phyloP scores from a whole-genome alignment of 2,797 vertebrate genomes.

The Emydoidea blandingii region DNA sequence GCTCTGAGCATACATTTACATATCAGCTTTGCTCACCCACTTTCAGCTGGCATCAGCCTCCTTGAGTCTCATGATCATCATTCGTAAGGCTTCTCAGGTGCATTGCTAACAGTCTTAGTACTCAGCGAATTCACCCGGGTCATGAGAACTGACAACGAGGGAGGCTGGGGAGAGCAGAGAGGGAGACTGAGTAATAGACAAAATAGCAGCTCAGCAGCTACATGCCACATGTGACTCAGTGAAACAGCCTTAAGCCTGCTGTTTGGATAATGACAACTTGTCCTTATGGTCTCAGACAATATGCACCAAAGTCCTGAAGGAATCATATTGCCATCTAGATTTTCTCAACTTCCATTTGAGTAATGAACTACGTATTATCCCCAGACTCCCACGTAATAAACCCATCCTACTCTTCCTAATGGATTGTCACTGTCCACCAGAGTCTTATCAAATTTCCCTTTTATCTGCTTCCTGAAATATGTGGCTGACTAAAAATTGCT shows the following conservation, averaged over 20 bases:
- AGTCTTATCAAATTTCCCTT: background rate
- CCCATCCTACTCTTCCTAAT: background rate
- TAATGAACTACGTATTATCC: background rate
- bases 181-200: background rate
- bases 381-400: background rate
- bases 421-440: background rate
- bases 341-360: background rate
- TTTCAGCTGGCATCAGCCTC: rapidly evolving
- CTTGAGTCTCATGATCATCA: rapidly evolving
- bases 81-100: background rate
- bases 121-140: rapidly evolving
- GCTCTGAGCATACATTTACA: background rate
- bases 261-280: background rate
- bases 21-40: background rate
- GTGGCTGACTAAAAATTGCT: background rate
- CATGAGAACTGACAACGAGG: rapidly evolving
- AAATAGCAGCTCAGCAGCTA: background rate
- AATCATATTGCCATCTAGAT: background rate
- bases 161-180: background rate
- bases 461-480: background rate
- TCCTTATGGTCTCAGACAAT: background rate
- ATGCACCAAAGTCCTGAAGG: background rate
- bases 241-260: background rate
- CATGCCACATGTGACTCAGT: background rate
- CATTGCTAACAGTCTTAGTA: rapidly evolving